These are phyloP conservation scores for Reticulitermes speratus DNA, from an alignment of 1,140 invertebrate species.

Conservation along the genomic window DNA sequence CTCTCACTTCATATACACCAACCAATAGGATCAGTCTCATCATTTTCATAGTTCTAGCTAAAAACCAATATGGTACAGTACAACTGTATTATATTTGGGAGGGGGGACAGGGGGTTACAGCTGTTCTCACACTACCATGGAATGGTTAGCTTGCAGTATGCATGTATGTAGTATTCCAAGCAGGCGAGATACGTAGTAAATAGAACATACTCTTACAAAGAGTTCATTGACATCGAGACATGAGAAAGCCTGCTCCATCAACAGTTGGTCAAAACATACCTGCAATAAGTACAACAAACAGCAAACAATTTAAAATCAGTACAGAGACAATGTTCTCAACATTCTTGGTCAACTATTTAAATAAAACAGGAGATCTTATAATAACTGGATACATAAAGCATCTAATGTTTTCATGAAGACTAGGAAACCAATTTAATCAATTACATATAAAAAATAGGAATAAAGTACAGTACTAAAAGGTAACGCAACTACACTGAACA, in stretches of 20 bases:
- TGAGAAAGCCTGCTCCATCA: slow-evolving; percentile 29
- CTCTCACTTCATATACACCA: neutral
- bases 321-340: neutral
- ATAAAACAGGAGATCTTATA: neutral
- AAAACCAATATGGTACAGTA: slow-evolving; percentile 10
- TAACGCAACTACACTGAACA: neutral
- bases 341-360: neutral
- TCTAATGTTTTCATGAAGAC: neutral
- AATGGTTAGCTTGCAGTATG: slow-evolving; percentile 24
- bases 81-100: neutral
- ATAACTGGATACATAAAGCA: slow-evolving; percentile 3
- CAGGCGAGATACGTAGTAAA: slow-evolving; percentile 6
- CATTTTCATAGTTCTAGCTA: slow-evolving; percentile 9
- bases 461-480: neutral
- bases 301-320: neutral
- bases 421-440: neutral
- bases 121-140: slow-evolving; percentile 26
- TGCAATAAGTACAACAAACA: neutral
- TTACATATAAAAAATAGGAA: neutral
- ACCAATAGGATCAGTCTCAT: slow-evolving; percentile 25
- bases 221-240: slow-evolving; percentile 30
- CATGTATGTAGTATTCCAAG: slow-evolving; percentile 28
- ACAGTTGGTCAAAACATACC: neutral
- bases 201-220: slow-evolving; percentile 30
- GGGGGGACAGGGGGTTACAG: neutral